Evolutionary conservation across 1,140 invertebrate species (phyloP).

Genomic region (Meloidogyne exigua): DNA sequence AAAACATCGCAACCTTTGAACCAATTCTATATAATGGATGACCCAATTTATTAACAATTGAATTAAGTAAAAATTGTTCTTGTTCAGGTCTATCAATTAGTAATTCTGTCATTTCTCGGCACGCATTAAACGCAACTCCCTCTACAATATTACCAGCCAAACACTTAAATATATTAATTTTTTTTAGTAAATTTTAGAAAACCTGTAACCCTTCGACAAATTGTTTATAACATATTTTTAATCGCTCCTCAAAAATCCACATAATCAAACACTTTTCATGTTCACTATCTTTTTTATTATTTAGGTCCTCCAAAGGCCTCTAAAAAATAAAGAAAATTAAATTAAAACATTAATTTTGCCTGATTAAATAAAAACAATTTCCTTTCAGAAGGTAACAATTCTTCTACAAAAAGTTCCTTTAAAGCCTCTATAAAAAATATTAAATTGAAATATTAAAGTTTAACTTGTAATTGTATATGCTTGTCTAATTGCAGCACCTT

Average conservation of each 20-base stretch:
- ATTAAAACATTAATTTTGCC: constrained; percentile 52
- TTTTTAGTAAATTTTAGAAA: constrained; percentile 69
- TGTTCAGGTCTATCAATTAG: constrained; percentile 81
- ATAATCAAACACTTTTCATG: constrained; percentile 67
- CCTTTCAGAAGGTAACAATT: constrained; percentile 74
- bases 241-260: constrained; percentile 79
- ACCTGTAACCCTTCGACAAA: constrained; percentile 72
- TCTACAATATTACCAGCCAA: constrained; percentile 43
- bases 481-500: constrained; percentile 74
- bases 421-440: constrained; percentile 69
- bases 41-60: constrained; percentile 89
- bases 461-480: constrained; percentile 63
- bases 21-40: constrained; percentile 84
- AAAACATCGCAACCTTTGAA: constrained; percentile 79
- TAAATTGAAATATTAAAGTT: constrained; percentile 8
- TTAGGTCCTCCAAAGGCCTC: constrained; percentile 67
- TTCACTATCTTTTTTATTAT: constrained; percentile 63
- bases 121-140: constrained; percentile 47
- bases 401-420: constrained; percentile 75
- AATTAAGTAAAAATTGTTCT: constrained; percentile 76
- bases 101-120: constrained; percentile 72
- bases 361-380: constrained; percentile 75
- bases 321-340: constrained; percentile 62
- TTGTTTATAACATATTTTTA: constrained; percentile 76
- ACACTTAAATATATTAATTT: constrained; percentile 69